These are phyloP conservation scores for Cheilosia vernalis DNA, from an alignment of 2,888 invertebrate species.

Conservation along the genomic window DNA sequence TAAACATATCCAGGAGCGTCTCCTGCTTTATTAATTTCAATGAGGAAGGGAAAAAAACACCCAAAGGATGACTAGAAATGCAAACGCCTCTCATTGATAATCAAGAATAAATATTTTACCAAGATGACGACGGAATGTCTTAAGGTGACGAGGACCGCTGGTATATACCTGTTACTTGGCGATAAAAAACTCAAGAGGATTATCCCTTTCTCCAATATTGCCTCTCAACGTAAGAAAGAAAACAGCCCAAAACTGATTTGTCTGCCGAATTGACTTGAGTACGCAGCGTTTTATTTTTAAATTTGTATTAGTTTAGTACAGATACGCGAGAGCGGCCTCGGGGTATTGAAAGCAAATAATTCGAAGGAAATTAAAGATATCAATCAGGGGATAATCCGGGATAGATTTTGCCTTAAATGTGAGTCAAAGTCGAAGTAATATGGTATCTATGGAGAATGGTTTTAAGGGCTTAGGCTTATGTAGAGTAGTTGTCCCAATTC, in stretches of 20 bases:
- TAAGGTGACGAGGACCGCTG: slow-evolving; percentile 26
- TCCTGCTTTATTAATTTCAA: slow-evolving; percentile 80
- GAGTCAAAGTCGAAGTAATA: background rate
- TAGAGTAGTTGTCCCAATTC: background rate
- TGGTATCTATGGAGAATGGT: background rate
- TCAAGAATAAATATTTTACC: slow-evolving; percentile 82
- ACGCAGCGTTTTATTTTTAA: slow-evolving; percentile 37
- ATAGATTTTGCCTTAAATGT: background rate
- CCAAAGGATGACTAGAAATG: slow-evolving; percentile 55
- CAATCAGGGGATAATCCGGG: slow-evolving; percentile 6
- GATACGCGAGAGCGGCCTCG: background rate
- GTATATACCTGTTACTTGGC: slow-evolving; percentile 74
- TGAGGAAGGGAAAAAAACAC: slow-evolving; percentile 69
- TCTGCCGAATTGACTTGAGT: slow-evolving; percentile 46
- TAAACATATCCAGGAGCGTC: slow-evolving; percentile 35
- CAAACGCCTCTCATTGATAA: slow-evolving; percentile 80
- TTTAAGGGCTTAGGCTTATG: background rate
- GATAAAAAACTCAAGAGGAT: slow-evolving; percentile 75
- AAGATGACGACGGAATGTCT: slow-evolving; percentile 74
- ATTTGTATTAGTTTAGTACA: slow-evolving; percentile 46
- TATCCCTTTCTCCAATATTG: slow-evolving; percentile 70
- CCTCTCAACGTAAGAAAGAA: background rate
- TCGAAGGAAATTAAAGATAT: slow-evolving; percentile 34
- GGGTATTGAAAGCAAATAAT: slow-evolving; percentile 48
- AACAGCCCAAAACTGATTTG: slow-evolving; percentile 42